phyloP scores from a whole-genome alignment of 1,140 invertebrate species.

The Cydia amplana region DNA sequence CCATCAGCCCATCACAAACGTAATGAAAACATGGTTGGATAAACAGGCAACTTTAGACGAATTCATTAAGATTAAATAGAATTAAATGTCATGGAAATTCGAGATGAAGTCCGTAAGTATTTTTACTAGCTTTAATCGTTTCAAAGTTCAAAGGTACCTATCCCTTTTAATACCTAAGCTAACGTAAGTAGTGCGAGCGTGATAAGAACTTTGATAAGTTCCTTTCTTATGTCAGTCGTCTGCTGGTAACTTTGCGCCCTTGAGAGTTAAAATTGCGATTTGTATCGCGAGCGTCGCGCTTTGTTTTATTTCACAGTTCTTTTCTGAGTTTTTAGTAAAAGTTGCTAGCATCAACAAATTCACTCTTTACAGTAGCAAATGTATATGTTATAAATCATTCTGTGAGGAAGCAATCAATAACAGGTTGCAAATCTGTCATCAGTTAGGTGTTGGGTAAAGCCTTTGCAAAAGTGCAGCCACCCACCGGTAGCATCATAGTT shows the following conservation, averaged over 20 bases:
- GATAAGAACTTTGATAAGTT: not conserved
- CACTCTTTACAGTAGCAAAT: slow-evolving; percentile 2
- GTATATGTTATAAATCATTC: slow-evolving; percentile 17
- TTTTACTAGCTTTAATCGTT: not conserved
- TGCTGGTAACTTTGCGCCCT: not conserved
- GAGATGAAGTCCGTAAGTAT: not conserved
- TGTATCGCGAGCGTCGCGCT: no score
- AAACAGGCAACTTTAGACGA: not conserved
- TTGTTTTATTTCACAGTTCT: not conserved
- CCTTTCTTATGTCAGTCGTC: not conserved
- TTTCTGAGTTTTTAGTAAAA: not conserved
- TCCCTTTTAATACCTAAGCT: not conserved
- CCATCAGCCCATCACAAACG: not conserved
- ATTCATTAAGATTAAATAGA: not conserved
- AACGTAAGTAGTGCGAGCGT: not conserved
- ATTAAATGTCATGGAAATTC: not conserved
- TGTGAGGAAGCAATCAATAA: slow-evolving; percentile 68
- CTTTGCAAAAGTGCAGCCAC: slow-evolving; percentile 53
- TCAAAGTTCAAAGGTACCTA: no score
- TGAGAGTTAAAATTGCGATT: not conserved
- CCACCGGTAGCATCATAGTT: slow-evolving; percentile 74
- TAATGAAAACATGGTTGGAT: not conserved
- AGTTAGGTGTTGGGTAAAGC: slow-evolving; percentile 46
- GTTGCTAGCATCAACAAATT: not conserved
- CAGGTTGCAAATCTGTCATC: slow-evolving; percentile 67